Percentiles rank a stretch among this genome's conserved stretches.
These are phyloP conservation scores for Hyperopisus bebe DNA, from an alignment of 2,113 vertebrate species.

Conservation along the genomic window DNA sequence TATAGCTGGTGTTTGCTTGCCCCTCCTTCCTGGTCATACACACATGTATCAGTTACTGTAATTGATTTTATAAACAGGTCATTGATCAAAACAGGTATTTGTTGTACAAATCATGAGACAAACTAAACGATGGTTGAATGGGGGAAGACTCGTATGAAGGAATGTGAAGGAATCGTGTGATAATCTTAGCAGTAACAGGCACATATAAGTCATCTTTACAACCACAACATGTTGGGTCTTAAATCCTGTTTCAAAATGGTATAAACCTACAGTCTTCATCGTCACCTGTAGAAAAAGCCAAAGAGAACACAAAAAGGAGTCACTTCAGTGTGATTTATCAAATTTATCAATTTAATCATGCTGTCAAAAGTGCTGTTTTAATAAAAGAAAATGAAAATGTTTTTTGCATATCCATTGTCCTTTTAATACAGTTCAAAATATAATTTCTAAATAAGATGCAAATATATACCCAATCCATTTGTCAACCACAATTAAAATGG, in stretches of 20 bases:
- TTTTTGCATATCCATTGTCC: not conserved
- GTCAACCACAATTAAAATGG: not conserved
- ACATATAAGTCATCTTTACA: not conserved
- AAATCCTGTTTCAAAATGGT: not conserved
- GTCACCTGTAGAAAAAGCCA: conserved; percentile 24
- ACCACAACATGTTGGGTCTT: not conserved
- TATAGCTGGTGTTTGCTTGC: not conserved
- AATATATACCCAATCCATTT: not conserved
- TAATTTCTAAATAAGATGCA: not conserved
- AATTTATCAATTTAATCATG: not conserved
- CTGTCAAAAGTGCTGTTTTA: not conserved
- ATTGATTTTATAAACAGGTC: not conserved
- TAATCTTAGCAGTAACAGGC: not conserved
- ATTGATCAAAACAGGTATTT: not conserved
- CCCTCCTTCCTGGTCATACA: not conserved
- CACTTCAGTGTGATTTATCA: not conserved
- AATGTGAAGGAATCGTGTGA: not conserved
- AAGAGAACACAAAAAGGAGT: not conserved
- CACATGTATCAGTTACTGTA: not conserved
- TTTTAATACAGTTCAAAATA: not conserved
- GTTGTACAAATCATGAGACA: not conserved
- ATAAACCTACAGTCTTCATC: conserved; percentile 47
- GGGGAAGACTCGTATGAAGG: not conserved
- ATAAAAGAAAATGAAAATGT: not conserved
- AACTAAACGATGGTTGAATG: not conserved